These are phyloP conservation scores for Marisa cornuarietis DNA, from an alignment of 1,140 invertebrate species.

Conservation along the genomic window DNA sequence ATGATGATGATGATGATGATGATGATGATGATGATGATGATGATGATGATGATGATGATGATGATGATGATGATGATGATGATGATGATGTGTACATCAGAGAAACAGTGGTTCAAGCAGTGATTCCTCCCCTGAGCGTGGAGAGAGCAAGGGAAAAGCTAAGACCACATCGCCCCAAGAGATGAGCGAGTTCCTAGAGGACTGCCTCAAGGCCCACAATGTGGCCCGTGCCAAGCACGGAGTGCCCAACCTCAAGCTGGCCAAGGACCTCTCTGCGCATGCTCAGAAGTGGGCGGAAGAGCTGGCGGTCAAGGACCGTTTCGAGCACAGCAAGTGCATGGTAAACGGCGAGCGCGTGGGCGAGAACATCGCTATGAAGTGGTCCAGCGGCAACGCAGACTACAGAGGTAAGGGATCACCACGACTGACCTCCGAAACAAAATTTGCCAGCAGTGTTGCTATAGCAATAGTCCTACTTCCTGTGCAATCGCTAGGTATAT, in stretches of 20 bases:
- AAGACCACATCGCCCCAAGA: constrained; percentile 3
- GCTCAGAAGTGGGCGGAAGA: constrained; percentile 85
- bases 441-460: no score
- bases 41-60: no score
- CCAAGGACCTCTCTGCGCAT: constrained; percentile 53
- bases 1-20: no score
- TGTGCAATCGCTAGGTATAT: constrained; percentile 47
- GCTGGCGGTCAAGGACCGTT: constrained; percentile 76
- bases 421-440: neutral
- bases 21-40: no score
- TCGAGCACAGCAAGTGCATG: constrained; percentile 76
- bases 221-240: constrained; percentile 79
- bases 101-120: no score
- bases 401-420: constrained; percentile 22
- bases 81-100: no score
- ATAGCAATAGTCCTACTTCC: constrained; percentile 23
- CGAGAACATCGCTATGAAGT: constrained; percentile 62
- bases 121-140: no score
- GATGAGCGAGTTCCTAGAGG: constrained; percentile 45
- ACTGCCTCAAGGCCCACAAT: constrained; percentile 74
- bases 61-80: no score
- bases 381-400: constrained; percentile 29
- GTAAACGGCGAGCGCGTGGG: constrained; percentile 54
- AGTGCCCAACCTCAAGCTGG: constrained; percentile 56
- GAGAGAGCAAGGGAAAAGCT: no score